phyloP scores from a whole-genome alignment of 2,113 vertebrate genomes.

The Sisor rabdophorus region DNA sequence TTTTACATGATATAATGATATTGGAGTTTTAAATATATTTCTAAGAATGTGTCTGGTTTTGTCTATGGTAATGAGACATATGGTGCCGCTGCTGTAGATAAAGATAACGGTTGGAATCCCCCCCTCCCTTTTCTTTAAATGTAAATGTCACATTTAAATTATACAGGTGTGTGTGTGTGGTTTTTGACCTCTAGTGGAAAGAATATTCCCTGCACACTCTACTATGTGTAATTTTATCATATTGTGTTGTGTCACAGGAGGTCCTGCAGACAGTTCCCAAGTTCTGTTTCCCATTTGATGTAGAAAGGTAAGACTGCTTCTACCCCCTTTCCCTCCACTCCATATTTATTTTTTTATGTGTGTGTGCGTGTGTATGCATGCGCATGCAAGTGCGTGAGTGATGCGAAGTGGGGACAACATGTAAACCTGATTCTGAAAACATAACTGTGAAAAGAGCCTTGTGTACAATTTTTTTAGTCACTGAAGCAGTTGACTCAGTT shows the following conservation, averaged over 20 bases:
- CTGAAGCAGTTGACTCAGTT: conserved; percentile 42
- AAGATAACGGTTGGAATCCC: neutral
- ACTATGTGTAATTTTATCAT: conserved; percentile 50
- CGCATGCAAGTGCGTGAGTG: neutral
- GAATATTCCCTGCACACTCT: conserved; percentile 21
- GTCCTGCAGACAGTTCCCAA: conserved; percentile 89
- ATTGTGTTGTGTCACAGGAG: conserved; percentile 76
- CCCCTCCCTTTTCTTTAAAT: too few relatives aligned
- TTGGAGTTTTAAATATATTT: neutral
- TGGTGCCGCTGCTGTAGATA: neutral
- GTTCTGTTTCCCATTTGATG: conserved; percentile 98
- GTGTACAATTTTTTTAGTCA: conserved; percentile 43
- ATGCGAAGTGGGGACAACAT: neutral
- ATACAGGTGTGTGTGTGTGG: neutral
- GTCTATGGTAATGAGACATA: neutral
- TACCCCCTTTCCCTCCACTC: neutral
- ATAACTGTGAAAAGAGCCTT: conserved; percentile 54
- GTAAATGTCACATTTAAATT: neutral
- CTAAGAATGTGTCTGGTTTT: neutral
- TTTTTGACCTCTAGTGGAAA: neutral
- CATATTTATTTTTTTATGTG: neutral
- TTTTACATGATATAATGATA: too few relatives aligned
- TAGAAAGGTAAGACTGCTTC: conserved; percentile 81
- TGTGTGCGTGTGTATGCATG: conserved; percentile 28
- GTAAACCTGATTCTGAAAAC: conserved; percentile 49